Conservation (phyloP, 2,888 invertebrate genomes). For the Iselma pallidipennis region DNA sequence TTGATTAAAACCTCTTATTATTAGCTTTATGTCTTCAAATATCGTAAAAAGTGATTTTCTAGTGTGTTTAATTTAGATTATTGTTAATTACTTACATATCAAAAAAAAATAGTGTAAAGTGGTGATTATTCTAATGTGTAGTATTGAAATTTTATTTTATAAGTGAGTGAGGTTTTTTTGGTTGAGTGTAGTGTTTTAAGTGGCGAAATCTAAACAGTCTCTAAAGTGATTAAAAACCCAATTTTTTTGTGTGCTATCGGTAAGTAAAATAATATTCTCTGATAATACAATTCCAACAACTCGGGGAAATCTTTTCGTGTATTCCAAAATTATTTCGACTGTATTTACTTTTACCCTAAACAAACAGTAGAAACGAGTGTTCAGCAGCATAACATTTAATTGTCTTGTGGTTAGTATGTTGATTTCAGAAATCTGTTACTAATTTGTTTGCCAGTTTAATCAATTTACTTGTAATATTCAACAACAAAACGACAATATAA, state of each 20-base stretch:
- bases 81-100: neutral
- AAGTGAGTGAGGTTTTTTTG: neutral
- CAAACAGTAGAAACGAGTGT: neutral
- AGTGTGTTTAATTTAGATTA: neutral
- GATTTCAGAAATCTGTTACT: constrained; percentile 1
- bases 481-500: neutral
- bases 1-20: constrained; percentile 28
- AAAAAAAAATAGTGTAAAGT: neutral
- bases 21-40: no score
- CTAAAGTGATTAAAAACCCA: neutral
- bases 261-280: neutral
- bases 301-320: neutral
- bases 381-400: neutral
- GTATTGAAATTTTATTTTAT: no score
- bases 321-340: neutral
- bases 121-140: neutral
- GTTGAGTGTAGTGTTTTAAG: neutral
- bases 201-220: neutral
- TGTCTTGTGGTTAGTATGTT: constrained; percentile 5
- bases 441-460: neutral
- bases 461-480: neutral
- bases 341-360: neutral
- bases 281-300: neutral
- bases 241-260: neutral
- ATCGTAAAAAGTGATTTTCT: no score